Percentiles rank a stretch among this genome's conserved stretches.
These are phyloP conservation scores for Semicossyphus pulcher DNA, from an alignment of 2,113 vertebrate species.

Conservation along the genomic window DNA sequence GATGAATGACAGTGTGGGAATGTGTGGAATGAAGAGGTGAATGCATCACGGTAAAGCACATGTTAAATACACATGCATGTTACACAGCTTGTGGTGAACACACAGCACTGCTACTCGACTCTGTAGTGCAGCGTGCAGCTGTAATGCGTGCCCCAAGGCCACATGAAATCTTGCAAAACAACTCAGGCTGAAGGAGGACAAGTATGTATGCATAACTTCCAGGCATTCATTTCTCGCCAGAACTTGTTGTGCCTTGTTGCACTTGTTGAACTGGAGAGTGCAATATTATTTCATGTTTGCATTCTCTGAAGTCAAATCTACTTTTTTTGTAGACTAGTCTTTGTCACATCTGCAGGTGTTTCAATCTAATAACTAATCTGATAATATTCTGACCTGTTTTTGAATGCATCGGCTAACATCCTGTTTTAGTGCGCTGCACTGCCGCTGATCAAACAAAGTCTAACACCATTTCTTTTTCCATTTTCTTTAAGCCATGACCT, in stretches of 20 bases:
- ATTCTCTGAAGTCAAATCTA: no score
- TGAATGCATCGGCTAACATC: no score
- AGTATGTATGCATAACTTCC: slow-evolving; percentile 55
- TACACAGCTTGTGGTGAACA: background rate
- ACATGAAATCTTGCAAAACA: slow-evolving; percentile 39
- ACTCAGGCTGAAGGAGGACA: slow-evolving; percentile 18
- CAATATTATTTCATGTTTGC: background rate
- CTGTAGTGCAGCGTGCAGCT: background rate
- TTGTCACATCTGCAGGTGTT: no score
- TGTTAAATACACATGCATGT: background rate
- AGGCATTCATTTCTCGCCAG: slow-evolving; percentile 43
- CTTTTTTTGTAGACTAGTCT: no score
- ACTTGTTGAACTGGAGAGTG: background rate
- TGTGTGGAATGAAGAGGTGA: slow-evolving; percentile 21
- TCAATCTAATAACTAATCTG: no score
- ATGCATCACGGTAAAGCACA: background rate
- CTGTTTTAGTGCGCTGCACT: background rate
- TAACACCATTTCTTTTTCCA: background rate
- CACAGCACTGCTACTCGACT: background rate
- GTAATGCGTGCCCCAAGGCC: slow-evolving; percentile 41
- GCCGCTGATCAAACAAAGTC: background rate
- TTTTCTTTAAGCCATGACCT: background rate
- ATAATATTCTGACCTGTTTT: no score
- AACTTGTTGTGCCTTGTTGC: slow-evolving; percentile 61
- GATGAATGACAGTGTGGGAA: slow-evolving; percentile 7